These are phyloP conservation scores for Phenganax stokvisi DNA, from an alignment of 92 coral and sea anemone species.

Conservation along the genomic window DNA sequence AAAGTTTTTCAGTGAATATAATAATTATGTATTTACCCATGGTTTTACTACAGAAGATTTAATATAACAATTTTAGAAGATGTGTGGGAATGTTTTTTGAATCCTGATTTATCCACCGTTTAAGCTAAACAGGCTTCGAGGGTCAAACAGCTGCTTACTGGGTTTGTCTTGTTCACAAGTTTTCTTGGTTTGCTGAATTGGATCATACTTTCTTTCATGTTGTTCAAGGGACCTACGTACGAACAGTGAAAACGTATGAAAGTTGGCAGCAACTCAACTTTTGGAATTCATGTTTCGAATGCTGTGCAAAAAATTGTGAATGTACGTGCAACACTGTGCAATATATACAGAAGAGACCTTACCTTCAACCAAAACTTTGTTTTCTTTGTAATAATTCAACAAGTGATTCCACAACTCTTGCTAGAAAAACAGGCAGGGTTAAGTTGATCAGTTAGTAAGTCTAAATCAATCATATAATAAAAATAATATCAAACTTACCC, in stretches of 20 bases:
- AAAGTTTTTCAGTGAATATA: too few species aligned
- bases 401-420: conserved; percentile 99
- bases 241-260: not conserved
- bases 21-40: too few species aligned
- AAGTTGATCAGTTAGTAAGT: not conserved
- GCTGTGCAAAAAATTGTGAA: not conserved
- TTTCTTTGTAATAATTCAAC: conserved; percentile 96
- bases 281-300: too few species aligned
- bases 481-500: conserved; percentile 50
- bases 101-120: not conserved
- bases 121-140: not conserved
- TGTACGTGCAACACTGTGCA: too few species aligned
- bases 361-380: conserved; percentile 97
- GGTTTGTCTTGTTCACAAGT: conserved; percentile 95
- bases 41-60: too few species aligned
- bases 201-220: conserved; percentile 97
- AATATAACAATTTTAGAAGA: too few species aligned
- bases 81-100: too few species aligned
- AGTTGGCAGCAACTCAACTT: not conserved
- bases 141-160: conserved; percentile 49
- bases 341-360: not conserved
- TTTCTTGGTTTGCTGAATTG: conserved; percentile 98
- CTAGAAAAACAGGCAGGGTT: conserved; percentile 42
- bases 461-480: not conserved
- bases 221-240: conserved; percentile 82